phyloP scores from a whole-genome alignment of 2,888 invertebrate species.

The Tipula unca region DNA sequence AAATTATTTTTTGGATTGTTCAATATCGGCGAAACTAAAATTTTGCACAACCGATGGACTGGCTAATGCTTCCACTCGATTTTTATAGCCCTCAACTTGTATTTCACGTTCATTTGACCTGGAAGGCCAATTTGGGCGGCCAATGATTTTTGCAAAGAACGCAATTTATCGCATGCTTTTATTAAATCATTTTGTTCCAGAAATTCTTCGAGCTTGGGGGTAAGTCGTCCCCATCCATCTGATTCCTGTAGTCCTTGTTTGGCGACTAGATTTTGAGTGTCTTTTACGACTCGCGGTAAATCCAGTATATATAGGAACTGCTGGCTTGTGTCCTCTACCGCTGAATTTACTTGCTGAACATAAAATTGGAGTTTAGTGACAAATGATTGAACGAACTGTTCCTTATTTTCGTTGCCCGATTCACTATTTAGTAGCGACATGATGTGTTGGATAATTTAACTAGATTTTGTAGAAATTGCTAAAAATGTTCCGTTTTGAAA shows the following conservation, averaged over 20 bases:
- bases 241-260: conserved; percentile 87
- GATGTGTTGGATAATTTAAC: no score
- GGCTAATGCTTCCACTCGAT: conserved; percentile 81
- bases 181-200: conserved; percentile 41
- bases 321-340: conserved; percentile 82
- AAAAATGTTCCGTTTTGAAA: no score
- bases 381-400: conserved; percentile 39
- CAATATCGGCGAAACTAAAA: conserved; percentile 61
- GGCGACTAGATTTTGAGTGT: conserved; percentile 65
- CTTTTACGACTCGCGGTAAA: conserved; percentile 63
- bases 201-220: conserved; percentile 78
- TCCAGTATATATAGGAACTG: conserved; percentile 60
- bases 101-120: conserved; percentile 37
- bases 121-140: conserved; percentile 40
- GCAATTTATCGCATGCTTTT: conserved; percentile 62
- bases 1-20: conserved; percentile 50
- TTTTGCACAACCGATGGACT: conserved; percentile 82
- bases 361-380: conserved; percentile 83
- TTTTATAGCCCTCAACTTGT: conserved; percentile 87
- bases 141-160: conserved; percentile 65
- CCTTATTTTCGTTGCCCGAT: conserved; percentile 54
- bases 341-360: conserved; percentile 85
- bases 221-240: conserved; percentile 87
- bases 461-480: no score
- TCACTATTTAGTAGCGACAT: no score